Evolutionary conservation across 2,797 vertebrate species (phyloP).

Genomic region (Perodicticus potto): DNA sequence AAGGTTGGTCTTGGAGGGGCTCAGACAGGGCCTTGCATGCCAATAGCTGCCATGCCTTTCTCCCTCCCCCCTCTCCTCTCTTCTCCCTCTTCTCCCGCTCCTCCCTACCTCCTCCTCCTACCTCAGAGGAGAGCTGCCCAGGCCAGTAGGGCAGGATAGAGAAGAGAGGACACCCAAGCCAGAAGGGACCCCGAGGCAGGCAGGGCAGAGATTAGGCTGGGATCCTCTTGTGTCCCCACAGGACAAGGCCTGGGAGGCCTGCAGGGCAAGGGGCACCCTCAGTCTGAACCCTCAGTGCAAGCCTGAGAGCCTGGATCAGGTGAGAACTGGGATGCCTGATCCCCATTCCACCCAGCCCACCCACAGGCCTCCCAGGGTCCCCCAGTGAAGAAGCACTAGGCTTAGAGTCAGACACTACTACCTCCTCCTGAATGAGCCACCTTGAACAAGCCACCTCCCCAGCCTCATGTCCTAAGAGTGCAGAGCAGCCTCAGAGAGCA

Average conservation of each 20-base stretch:
- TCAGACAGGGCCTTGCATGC: conserved; percentile 66
- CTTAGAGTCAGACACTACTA: not conserved
- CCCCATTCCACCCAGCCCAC: not conserved
- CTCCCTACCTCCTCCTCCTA: not conserved
- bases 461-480: not conserved
- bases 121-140: not conserved
- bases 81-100: not conserved
- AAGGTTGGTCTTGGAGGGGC: conserved; percentile 64
- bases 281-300: not conserved
- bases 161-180: not conserved
- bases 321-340: not conserved
- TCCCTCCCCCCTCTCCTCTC: not conserved
- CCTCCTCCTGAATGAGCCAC: not conserved
- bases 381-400: not conserved
- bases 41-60: conserved; percentile 59
- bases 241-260: not conserved
- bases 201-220: not conserved
- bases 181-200: not conserved
- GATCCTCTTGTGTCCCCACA: not conserved
- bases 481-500: no score
- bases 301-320: not conserved
- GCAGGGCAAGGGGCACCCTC: not conserved
- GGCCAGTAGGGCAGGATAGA: not conserved
- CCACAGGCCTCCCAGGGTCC: not conserved
- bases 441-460: not conserved